Base-by-base conservation (phyloP, 2,888 invertebrate genomes). In the Meandrusa payeni region DNA sequence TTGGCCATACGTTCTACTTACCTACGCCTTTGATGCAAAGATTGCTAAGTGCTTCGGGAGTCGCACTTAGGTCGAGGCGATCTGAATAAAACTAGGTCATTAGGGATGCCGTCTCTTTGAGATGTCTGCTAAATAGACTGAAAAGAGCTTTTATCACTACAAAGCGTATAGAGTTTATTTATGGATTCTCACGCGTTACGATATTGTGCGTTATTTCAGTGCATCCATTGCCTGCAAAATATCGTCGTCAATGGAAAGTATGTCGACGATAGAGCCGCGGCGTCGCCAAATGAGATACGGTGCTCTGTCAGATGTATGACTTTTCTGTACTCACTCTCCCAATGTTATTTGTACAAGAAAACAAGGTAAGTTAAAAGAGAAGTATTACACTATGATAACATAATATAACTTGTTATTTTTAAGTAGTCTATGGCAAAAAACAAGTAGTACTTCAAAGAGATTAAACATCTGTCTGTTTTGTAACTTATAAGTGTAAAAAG, bases 201-300 rank as follows among this genome's bases (percentile, higher is more conserved):
- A 3, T 15, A 15, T 2, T 20, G 27, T 9, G 17, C 19, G 10
- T 17, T 7, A 27, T 29, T 47, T 41, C 15, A 34, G 38, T 39
- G 12, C 32, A 26, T 11, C n/a, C 33, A 24, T 19, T 9, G 24
- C 6, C 38, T 5, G 42, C 20, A 34, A 38, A 34, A 13, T 58
- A 59, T 57, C 64, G 67, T 77, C 73, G 80, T 83, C 86, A 82
- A 82, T 81, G 80, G 76, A 76, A 79, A 79, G 73, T 75, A 76
- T 78, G 80, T 81, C 88, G 81, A 74, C 59, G 57, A 50, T 66
- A 73, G 72, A 86, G 88, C 77, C 86, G 72, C 56, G 65, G 69
- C 67, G 88, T 73, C 88, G 88, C 74, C 72, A 57, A 40, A 41
- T 29, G 20, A 38, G 22, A 20, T 38, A 29, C 12, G 6, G 22